Percentiles rank a stretch among this genome's conserved stretches.
Evolutionary conservation across 2,797 vertebrate species (phyloP).

Genomic region (Poecilia wingei): DNA sequence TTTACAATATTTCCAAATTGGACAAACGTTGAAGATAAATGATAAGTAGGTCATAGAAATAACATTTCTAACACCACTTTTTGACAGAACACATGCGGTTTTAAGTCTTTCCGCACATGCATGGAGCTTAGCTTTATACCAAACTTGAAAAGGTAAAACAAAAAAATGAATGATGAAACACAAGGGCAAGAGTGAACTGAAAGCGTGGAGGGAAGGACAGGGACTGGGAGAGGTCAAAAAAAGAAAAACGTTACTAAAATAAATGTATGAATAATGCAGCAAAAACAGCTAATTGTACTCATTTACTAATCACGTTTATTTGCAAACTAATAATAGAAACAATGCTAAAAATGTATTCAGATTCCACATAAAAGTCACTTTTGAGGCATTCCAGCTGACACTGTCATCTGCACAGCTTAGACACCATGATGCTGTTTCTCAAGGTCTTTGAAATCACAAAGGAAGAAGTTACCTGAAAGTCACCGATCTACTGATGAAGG

Average conservation of each 20-base stretch:
- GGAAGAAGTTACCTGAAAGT: constrained; percentile 46
- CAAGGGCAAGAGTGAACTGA: constrained; percentile 32
- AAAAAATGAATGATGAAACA: constrained; percentile 52
- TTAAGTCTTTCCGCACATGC: background rate
- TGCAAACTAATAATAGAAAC: background rate
- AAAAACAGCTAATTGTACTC: background rate
- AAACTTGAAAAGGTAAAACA: constrained; percentile 33
- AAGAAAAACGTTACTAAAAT: background rate
- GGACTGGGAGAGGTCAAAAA: constrained; percentile 7
- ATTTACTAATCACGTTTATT: background rate
- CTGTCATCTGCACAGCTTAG: constrained; percentile 25
- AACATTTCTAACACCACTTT: constrained; percentile 2
- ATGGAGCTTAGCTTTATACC: constrained; percentile 35
- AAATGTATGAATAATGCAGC: constrained; percentile 7
- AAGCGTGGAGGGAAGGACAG: constrained; percentile 5
- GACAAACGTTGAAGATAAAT: constrained; percentile 24
- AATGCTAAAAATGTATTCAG: background rate
- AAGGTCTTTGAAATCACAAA: constrained; percentile 24
- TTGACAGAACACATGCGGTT: constrained; percentile 4
- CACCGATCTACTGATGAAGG: constrained; percentile 48
- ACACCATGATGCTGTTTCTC: background rate
- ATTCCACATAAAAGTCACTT: background rate
- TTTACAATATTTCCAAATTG: constrained; percentile 4
- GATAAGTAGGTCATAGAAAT: constrained; percentile 4
- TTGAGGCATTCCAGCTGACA: background rate